Conservation (phyloP, 2,888 invertebrate genomes). For the Aleiodes testaceus region DNA sequence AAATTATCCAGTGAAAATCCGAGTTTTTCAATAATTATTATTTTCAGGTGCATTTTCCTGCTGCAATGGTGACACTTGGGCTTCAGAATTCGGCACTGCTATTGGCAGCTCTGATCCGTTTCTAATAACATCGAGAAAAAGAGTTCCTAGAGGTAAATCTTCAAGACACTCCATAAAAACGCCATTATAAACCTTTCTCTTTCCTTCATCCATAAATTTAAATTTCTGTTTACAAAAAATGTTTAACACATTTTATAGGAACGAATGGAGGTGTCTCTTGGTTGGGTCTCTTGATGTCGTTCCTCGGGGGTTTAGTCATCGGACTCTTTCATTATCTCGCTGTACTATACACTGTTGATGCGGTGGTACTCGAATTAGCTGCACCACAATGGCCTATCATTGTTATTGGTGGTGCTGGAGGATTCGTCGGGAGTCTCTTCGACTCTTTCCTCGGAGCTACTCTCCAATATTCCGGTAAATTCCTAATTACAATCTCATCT, state of each 20-base stretch:
- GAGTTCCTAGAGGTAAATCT: constrained; percentile 81
- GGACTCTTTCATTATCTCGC: constrained; percentile 83
- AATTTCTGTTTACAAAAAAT: too few relatives aligned
- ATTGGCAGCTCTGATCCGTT: constrained; percentile 80
- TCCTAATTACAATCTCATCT: too few relatives aligned
- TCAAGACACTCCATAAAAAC: too few relatives aligned
- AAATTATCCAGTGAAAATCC: constrained; percentile 11
- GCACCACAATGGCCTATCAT: constrained; percentile 88
- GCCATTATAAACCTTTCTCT: too few relatives aligned
- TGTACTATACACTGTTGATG: constrained; percentile 79
- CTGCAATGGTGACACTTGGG: constrained; percentile 92
- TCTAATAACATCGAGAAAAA: constrained; percentile 82
- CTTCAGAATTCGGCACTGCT: constrained; percentile 90
- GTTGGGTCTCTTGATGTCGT: constrained; percentile 77
- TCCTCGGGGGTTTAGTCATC: constrained; percentile 81
- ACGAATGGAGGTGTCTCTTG: constrained; percentile 91
- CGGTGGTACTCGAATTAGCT: constrained; percentile 75
- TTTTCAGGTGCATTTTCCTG: constrained; percentile 82
- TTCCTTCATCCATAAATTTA: too few relatives aligned
- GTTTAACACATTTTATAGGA: constrained; percentile 73
- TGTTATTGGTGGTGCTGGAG: constrained; percentile 81
- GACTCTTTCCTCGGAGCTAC: constrained; percentile 91
- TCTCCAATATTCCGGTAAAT: constrained; percentile 85
- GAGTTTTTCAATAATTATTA: constrained; percentile 41
- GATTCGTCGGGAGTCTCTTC: constrained; percentile 85